Evolutionary conservation across 1,140 invertebrate species (phyloP), one percentile per base, ranked within the genome.

Genomic region (Anoplolepis gracilipes): DNA sequence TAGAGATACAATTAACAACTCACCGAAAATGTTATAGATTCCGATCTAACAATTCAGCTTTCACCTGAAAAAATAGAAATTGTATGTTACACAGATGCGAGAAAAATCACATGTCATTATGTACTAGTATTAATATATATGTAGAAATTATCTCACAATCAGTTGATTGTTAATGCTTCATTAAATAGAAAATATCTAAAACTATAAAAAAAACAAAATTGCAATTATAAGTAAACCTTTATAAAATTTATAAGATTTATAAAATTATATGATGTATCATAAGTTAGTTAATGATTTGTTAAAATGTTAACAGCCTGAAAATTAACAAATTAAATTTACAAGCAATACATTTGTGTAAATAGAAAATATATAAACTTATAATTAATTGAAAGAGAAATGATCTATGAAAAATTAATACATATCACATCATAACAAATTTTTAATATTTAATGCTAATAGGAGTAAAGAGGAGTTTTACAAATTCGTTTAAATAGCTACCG

Each of bases 1-100:
- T 22, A 7, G 16, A 55, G 42, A 59, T 22, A 39, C 11, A 64
- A 57, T 28, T 39, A 30, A 64, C 3, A 19, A 87, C 86, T 87
- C 13, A 87, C 86, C 67, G 13, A 28, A 42, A 64, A 61, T 46
- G 46, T 59, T 72, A 16, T 11, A 33, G 28, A 73, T 22, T 72
- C 67, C 55, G 72, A 30, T 10, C 28, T 30, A 65, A 78, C n/a
- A 36, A 39, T 46, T 39, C 7, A 81, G 13, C 19, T 72, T 42
- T 39, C 11, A 16, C 28, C 67, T 82, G 55, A 73, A 82, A 82
- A 81, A 72, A 70, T 13, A 72, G 25, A 39, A 69, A 53, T 67
- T 76, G 8, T 69, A 79, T 22, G 25, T 78, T 62, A 57, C 10
- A 22, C 11, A 25, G 19, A 10, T 61, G 30, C 30, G 10, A 49